These are phyloP conservation scores for Spermophilus dauricus DNA, from an alignment of 2,113 vertebrate genomes.

Conservation along the genomic window DNA sequence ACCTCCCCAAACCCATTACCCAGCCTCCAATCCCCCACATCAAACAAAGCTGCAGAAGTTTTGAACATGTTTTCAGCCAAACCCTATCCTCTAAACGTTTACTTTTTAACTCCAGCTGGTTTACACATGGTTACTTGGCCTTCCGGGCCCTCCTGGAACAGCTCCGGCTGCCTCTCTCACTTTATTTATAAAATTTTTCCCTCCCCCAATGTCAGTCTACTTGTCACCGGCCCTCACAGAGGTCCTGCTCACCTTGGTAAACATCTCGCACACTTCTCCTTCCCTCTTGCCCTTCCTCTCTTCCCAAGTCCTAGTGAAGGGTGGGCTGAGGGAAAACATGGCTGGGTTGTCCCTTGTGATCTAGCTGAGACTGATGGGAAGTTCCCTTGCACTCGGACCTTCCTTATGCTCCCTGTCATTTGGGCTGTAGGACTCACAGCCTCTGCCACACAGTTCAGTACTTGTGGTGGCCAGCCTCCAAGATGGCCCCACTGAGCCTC, in stretches of 20 bases:
- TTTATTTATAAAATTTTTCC: neutral
- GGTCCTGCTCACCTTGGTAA: neutral
- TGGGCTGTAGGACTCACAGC: neutral
- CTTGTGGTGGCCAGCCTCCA: neutral
- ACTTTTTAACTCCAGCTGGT: neutral
- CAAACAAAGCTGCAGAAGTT: conserved; percentile 5
- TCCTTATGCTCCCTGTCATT: neutral
- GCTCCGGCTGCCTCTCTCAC: neutral
- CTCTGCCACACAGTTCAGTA: neutral
- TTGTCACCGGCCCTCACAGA: neutral
- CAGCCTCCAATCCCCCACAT: neutral
- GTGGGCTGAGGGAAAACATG: neutral
- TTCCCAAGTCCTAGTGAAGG: neutral
- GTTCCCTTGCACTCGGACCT: neutral
- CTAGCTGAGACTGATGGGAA: neutral
- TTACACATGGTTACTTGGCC: neutral
- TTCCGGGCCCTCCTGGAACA: neutral
- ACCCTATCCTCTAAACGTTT: neutral
- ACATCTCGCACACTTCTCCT: neutral
- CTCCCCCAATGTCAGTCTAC: neutral
- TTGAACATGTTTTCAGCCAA: conserved; percentile 4
- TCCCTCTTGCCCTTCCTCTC: neutral
- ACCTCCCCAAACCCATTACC: neutral
- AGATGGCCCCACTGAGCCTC: fast-evolving
- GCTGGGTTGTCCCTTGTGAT: neutral